Conservation (phyloP, 1,140 invertebrate species). For the Mya arenaria region DNA sequence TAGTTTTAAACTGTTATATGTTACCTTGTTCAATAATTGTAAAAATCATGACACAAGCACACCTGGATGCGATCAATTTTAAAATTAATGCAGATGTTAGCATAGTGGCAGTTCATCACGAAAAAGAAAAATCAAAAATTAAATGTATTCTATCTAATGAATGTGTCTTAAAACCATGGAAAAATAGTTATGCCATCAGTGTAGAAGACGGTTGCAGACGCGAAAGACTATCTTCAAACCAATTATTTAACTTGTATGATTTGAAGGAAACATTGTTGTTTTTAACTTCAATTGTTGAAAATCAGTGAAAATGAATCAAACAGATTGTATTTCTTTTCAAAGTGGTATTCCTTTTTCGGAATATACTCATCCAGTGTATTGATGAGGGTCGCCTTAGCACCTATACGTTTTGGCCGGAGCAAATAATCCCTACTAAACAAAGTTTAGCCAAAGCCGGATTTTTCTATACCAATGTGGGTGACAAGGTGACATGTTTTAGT, state of each 20-base stretch:
- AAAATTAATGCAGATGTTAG: background rate
- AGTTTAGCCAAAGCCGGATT: background rate
- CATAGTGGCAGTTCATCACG: background rate
- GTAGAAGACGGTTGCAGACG: background rate
- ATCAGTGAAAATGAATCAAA: too few species aligned
- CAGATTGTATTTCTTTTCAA: too few species aligned
- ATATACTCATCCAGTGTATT: too few species aligned
- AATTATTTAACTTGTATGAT: background rate
- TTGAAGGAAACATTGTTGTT: constrained; percentile 18
- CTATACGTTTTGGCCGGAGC: too few species aligned
- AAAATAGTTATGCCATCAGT: background rate
- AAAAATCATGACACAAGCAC: constrained; percentile 11
- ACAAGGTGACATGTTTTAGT: too few species aligned
- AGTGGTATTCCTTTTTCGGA: too few species aligned
- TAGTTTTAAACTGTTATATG: too few species aligned
- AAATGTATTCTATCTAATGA: constrained; percentile 21
- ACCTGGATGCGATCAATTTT: background rate
- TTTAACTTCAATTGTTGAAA: background rate
- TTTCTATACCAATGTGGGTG: background rate
- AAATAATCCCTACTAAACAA: too few species aligned
- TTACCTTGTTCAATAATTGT: too few species aligned
- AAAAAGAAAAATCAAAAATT: background rate
- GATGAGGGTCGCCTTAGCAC: too few species aligned
- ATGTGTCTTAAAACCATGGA: background rate
- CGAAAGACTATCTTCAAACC: background rate